A percentile compares a stretch with the other conserved stretches of the same genome.
phyloP scores from a whole-genome alignment of 2,888 invertebrate genomes.

The Ischnus inquisitorius region DNA sequence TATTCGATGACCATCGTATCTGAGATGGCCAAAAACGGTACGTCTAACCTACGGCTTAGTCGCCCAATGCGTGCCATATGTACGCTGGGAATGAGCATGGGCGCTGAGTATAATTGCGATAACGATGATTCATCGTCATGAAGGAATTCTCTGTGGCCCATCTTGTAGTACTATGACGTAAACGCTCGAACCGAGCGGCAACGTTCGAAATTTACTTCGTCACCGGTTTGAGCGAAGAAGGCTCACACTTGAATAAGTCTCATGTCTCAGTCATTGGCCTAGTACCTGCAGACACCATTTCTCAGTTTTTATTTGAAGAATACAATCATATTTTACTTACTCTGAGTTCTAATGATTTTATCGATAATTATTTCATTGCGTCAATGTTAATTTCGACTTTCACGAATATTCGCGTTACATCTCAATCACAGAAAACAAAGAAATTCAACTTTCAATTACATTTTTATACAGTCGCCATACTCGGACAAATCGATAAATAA shows the following conservation, averaged over 20 bases:
- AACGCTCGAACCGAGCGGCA: constrained; percentile 51
- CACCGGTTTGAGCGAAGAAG: background rate
- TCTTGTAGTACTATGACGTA: constrained; percentile 62
- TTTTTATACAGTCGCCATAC: background rate
- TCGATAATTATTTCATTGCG: too few relatives aligned
- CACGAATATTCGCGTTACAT: too few relatives aligned
- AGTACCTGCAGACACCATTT: background rate
- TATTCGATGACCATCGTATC: too few relatives aligned
- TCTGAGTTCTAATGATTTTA: too few relatives aligned
- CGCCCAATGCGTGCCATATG: constrained; percentile 45
- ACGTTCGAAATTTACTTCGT: constrained; percentile 43
- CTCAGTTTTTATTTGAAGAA: background rate
- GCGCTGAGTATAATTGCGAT: constrained; percentile 59
- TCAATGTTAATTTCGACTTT: too few relatives aligned
- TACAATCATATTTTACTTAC: background rate
- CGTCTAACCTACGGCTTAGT: constrained; percentile 5
- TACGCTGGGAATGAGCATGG: constrained; percentile 31
- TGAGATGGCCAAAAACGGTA: too few relatives aligned
- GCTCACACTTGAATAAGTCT: background rate
- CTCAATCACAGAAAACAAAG: background rate
- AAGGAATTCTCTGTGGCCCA: constrained; percentile 61
- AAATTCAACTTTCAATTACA: background rate
- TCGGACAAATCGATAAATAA: background rate
- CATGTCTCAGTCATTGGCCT: constrained; percentile 9
- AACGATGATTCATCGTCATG: constrained; percentile 67